Percentiles rank a stretch among this genome's conserved stretches.
phyloP scores from a whole-genome alignment of 2,113 vertebrate species.

The Orthonyx spaldingii region DNA sequence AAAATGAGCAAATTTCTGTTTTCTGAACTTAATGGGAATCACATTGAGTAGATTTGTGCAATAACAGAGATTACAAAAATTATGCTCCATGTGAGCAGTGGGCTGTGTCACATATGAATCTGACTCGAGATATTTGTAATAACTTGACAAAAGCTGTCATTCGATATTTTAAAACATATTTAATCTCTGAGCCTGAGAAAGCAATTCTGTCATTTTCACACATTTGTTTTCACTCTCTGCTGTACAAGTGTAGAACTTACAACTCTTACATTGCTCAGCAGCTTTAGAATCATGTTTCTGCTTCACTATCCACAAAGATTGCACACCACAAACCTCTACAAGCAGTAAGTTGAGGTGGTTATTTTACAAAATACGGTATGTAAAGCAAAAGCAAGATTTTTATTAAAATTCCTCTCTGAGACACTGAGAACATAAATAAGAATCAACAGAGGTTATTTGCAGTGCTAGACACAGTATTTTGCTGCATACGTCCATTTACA shows the following conservation, averaged over 20 bases:
- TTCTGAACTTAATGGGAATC: neutral
- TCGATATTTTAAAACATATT: neutral
- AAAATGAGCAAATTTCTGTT: neutral
- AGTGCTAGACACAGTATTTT: neutral
- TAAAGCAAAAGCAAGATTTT: neutral
- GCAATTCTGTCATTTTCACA: neutral
- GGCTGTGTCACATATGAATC: neutral
- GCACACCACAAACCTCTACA: neutral
- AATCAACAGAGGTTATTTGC: neutral
- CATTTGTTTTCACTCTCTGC: neutral
- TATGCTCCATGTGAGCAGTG: neutral
- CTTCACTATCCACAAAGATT: neutral
- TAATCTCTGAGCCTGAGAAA: slow-evolving; percentile 9
- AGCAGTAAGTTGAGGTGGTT: neutral
- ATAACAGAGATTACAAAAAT: neutral
- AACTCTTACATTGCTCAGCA: neutral
- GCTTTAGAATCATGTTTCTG: neutral
- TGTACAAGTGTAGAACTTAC: neutral
- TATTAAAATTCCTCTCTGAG: slow-evolving; percentile 17
- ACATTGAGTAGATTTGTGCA: neutral
- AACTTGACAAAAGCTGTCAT: neutral
- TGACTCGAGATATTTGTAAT: neutral
- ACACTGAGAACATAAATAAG: neutral
- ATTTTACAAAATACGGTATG: neutral
- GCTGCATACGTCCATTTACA: neutral